Conservation (phyloP, 1,140 invertebrate genomes). For the Mamestra configurata region DNA sequence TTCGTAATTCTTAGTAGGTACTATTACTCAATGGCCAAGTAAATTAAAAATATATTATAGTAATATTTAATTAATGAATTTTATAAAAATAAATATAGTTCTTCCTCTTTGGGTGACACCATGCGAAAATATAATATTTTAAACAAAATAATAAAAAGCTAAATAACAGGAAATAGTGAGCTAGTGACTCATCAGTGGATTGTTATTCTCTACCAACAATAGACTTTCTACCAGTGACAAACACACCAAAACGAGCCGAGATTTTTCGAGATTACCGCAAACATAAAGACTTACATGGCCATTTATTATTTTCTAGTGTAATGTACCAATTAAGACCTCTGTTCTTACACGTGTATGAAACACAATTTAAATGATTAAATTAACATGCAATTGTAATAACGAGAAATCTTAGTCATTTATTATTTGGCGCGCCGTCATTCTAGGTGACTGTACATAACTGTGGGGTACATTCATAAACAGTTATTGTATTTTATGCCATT, state of each 20-base stretch:
- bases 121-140: too few species aligned
- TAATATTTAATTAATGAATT: too few species aligned
- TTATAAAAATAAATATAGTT: too few species aligned
- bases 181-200: neutral
- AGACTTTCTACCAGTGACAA: conserved; percentile 11
- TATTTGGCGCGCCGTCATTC: conserved; percentile 57
- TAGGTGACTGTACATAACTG: conserved; percentile 31
- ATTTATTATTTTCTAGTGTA: conserved; percentile 28
- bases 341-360: conserved; percentile 34
- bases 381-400: conserved; percentile 68
- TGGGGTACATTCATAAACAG: conserved; percentile 26
- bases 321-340: conserved; percentile 20
- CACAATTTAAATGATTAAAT: conserved; percentile 59
- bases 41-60: too few species aligned
- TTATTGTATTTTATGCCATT: conserved; percentile 27
- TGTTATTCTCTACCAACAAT: conserved; percentile 10
- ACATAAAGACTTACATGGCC: conserved; percentile 10
- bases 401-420: conserved; percentile 70
- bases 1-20: neutral
- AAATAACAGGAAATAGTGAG: neutral
- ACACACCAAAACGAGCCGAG: conserved; percentile 5
- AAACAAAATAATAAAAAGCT: too few species aligned
- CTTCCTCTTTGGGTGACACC: too few species aligned
- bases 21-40: too few species aligned
- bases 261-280: neutral